Evolutionary conservation across 2,888 invertebrate genomes (phyloP), one percentile per base, ranked within the genome.

Genomic region (Leptinotarsa peninsularis): DNA sequence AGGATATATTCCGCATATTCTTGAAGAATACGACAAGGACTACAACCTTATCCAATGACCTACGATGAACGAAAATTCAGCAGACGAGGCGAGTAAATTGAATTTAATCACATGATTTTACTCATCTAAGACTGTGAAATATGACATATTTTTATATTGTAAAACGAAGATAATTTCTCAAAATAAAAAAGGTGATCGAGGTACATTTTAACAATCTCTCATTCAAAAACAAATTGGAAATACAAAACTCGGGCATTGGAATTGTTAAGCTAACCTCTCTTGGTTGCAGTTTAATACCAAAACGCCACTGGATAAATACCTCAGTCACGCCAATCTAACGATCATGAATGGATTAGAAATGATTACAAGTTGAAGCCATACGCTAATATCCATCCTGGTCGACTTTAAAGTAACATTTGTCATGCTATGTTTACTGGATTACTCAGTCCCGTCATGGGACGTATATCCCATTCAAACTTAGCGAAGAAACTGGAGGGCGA

Each of bases 241-340:
- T 7, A 54, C 54, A 54, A 54, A 17, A 54, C 54, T 54, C 14
- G 15, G 54, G 15, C 2, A 54, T n/a, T 7, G 17, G 2, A 17
- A 17, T 52, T 52, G 7, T 52, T 17, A 4, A 17, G 52, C 15
- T 52, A 52, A 52, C 52, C n/a, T 52, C 17, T 52, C 4, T 52
- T 54, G 43, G 17, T n/a, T n/a, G 52, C 7, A 52, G 63, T 43
- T 33, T n/a, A 43, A n/a, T 63, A 63, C 33, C 63, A n/a, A 33
- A 63, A 58, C 70, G 58, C 70, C 70, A 70, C 70, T 70, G 67
- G 17, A 69, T 63, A 69, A 63, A 49, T 68, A 63, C 69, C 73
- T 49, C 69, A 78, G 78, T 78, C 78, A 78, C 78, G 76, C 78
- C 71, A 76, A 76, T 74, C 73, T 78, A 73, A 78, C 75, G 73